phyloP scores from a whole-genome alignment of 2,797 vertebrate genomes.

The Coregonus sp. region DNA sequence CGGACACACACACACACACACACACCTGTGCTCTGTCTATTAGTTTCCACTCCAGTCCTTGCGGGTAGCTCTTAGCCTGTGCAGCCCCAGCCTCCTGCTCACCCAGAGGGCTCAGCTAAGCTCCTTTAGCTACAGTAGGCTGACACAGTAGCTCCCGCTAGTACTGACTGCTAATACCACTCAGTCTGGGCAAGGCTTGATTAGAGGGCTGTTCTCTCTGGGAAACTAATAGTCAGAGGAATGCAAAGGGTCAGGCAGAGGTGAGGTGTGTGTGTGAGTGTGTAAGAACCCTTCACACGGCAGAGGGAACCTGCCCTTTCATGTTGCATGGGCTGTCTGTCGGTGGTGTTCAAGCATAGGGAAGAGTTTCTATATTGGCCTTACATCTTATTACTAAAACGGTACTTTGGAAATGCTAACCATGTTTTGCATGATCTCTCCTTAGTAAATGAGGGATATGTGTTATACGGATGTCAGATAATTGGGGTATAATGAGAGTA shows the following conservation, averaged over 20 bases:
- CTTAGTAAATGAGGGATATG: too few relatives aligned
- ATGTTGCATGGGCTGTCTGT: background rate
- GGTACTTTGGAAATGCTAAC: too few relatives aligned
- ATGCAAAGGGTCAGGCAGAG: background rate
- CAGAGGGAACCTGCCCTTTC: slow-evolving; percentile 2
- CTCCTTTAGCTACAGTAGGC: background rate
- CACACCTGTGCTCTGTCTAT: background rate
- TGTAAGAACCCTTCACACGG: too few relatives aligned
- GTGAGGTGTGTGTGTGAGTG: too few relatives aligned
- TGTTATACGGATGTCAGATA: too few relatives aligned
- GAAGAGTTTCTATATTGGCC: too few relatives aligned
- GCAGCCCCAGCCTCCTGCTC: background rate
- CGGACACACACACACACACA: background rate
- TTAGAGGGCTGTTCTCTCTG: background rate
- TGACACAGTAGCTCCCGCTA: background rate
- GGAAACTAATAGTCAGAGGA: background rate
- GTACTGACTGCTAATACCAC: background rate
- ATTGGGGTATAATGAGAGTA: too few relatives aligned
- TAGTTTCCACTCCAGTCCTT: background rate
- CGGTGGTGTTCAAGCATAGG: too few relatives aligned
- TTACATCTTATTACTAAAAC: too few relatives aligned
- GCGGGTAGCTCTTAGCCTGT: background rate
- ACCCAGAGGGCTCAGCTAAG: background rate
- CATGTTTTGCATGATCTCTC: too few relatives aligned
- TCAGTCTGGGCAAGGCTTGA: background rate